Percentiles rank a stretch among this genome's conserved stretches.
These are phyloP conservation scores for Standfussiana lucernea DNA, from an alignment of 2,888 invertebrate genomes.

Conservation along the genomic window DNA sequence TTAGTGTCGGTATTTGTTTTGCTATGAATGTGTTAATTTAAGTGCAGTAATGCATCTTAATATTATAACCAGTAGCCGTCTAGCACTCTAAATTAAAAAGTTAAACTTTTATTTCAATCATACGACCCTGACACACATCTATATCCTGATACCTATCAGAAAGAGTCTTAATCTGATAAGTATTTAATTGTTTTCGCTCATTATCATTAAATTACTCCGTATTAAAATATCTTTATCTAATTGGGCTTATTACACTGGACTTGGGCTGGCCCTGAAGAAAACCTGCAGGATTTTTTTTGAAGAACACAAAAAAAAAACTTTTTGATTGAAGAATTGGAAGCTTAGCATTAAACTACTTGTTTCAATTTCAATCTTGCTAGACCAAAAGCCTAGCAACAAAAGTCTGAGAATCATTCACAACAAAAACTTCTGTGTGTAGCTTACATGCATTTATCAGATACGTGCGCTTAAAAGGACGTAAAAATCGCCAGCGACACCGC, in stretches of 20 bases:
- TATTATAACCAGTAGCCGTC: not conserved
- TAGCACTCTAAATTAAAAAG: constrained; percentile 6
- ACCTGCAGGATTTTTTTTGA: not conserved
- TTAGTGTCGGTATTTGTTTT: not conserved
- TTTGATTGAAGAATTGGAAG: too few relatives aligned
- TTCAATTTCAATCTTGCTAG: too few relatives aligned
- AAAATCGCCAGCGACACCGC: too few relatives aligned
- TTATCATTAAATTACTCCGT: constrained; percentile 19
- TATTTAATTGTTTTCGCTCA: constrained; percentile 37
- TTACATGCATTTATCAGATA: too few relatives aligned
- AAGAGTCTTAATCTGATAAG: constrained; percentile 48
- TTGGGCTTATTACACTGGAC: not conserved
- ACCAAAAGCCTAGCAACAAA: too few relatives aligned
- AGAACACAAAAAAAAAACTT: too few relatives aligned
- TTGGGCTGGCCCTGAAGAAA: not conserved
- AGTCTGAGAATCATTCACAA: too few relatives aligned
- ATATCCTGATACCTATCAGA: constrained; percentile 50
- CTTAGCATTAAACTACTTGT: too few relatives aligned
- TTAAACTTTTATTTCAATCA: constrained; percentile 14
- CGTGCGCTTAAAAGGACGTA: too few relatives aligned
- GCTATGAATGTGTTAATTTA: not conserved
- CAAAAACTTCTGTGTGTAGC: too few relatives aligned
- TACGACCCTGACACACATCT: constrained; percentile 46
- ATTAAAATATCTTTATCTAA: constrained; percentile 18
- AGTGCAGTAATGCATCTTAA: constrained; percentile 2